A percentile compares a stretch with the other conserved stretches of the same genome.
Conservation (phyloP, 2,797 vertebrate species). For the Leptatherina wallacei region DNA sequence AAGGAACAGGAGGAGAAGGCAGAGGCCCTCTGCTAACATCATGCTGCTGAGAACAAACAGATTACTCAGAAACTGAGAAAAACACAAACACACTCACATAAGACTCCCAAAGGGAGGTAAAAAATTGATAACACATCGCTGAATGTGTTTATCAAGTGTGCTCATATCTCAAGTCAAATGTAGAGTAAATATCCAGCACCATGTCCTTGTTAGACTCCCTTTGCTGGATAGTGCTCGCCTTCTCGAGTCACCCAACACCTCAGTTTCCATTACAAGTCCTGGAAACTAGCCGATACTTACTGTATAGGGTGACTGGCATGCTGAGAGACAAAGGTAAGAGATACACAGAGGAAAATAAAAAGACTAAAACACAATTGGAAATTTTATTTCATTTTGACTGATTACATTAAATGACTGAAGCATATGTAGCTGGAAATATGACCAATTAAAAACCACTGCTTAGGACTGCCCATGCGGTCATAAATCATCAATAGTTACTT, state of each 20-base stretch:
- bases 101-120: constrained; percentile 61
- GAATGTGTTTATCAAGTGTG: constrained; percentile 39
- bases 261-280: constrained; percentile 58
- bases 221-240: constrained; percentile 10
- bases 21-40: constrained; percentile 31
- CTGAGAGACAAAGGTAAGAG: constrained; percentile 39
- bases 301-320: constrained; percentile 36
- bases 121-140: constrained; percentile 44
- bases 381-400: background rate
- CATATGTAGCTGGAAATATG: background rate
- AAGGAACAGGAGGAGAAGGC: constrained; percentile 46
- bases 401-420: constrained; percentile 7
- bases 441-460: constrained; percentile 1
- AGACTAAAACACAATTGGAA: background rate
- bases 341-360: constrained; percentile 1
- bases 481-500: background rate
- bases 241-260: constrained; percentile 52
- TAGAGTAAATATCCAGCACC: constrained; percentile 21
- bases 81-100: constrained; percentile 46
- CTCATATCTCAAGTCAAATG: constrained; percentile 22
- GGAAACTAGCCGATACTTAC: constrained; percentile 36
- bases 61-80: constrained; percentile 56
- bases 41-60: constrained; percentile 57
- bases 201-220: constrained; percentile 32
- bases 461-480: background rate